Evolutionary conservation across 2,888 invertebrate species (phyloP), one percentile per base, ranked within the genome.

Genomic region (Gerris lacustris): DNA sequence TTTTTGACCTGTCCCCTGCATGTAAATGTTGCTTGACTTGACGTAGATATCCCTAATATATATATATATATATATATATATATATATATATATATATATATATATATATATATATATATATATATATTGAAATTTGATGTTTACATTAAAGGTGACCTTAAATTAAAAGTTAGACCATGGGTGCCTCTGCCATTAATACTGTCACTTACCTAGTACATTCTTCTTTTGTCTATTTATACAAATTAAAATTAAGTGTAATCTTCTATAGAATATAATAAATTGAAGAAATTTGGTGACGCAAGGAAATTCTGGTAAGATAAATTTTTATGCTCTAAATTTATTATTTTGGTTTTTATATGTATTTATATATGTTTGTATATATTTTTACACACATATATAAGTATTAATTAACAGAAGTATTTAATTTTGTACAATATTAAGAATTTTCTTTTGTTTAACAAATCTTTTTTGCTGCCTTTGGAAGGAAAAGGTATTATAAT

Each of bases 401-500:
- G 31, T 31, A 31, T 31, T 2, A 31, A 31, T 31, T 31, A 31
- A 31, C 31, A 31, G 31, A 31, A 31, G 31, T 44, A 67, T 15
- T 2, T 17, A 17, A 11, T 15, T 44, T 43, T 17, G 7, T 43
- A 15, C 9, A 11, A 17, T 18, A 15, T 17, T 66, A n/a, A 5
- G 45, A 45, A 17, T n/a, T 45, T 67, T 43, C 18, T 69, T 63
- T 44, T 17, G 44, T 45, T 66, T 68, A 31, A 31, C 31, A 31
- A 31, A 31, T 66, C 66, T 67, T 45, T 11, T 43, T 66, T 66
- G 67, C 67, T 66, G 44, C 15, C 66, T 45, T 66, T 70, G 66
- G 70, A 70, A 70, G 70, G 66, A 70, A 70, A 70, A 70, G 70
- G 70, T 70, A 69, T 62, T 6, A 62, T n/a, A 62, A 62, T 15